Evolutionary conservation across 2,888 invertebrate genomes (phyloP), one percentile per base, ranked within the genome.

Genomic region (Clivina fossor): DNA sequence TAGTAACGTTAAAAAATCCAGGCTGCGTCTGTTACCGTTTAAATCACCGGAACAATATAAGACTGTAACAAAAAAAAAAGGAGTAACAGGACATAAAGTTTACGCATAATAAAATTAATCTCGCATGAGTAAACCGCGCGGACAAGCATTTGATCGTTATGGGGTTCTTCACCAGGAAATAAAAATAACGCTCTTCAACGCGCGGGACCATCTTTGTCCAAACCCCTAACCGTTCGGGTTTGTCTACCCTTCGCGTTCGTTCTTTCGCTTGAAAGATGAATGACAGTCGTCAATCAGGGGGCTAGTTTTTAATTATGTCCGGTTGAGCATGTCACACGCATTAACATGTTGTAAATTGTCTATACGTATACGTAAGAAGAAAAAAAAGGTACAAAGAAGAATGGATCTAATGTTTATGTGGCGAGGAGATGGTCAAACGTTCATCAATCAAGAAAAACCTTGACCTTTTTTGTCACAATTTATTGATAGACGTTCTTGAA

Each of bases 401-500:
- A 20, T 28, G 40, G 22, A 32, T 15, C 38, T 26, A 28, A 22
- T 50, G 50, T 67, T 70, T 68, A 69, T 68, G 67, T 66, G 69
- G 67, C 69, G 68, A 67, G 66, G 66, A 67, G 68, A 66, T 67
- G 66, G 66, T 59, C 69, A 67, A 67, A 66, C 65, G 63, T 62
- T 64, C 69, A 69, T 69, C 68, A 69, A 69, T 69, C 69, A 69
- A 67, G 66, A 66, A 66, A 67, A 64, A 66, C 58, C 58, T 8
- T 15, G 19, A 37, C 16, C 37, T 37, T 53, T 53, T 53, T 53
- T 53, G 53, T 44, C 44, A 53, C 26, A 44, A 44, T 44, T 53
- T 53, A 53, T 53, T 53, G 53, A 53, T 44, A 44, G 37, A 53
- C 44, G 41, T 41, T 40, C 44, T 43, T 44, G 24, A 53, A 53